Percentiles rank a stretch among this genome's conserved stretches.
Evolutionary conservation across 1,140 invertebrate species (phyloP).

Genomic region (Cyclina sinensis): DNA sequence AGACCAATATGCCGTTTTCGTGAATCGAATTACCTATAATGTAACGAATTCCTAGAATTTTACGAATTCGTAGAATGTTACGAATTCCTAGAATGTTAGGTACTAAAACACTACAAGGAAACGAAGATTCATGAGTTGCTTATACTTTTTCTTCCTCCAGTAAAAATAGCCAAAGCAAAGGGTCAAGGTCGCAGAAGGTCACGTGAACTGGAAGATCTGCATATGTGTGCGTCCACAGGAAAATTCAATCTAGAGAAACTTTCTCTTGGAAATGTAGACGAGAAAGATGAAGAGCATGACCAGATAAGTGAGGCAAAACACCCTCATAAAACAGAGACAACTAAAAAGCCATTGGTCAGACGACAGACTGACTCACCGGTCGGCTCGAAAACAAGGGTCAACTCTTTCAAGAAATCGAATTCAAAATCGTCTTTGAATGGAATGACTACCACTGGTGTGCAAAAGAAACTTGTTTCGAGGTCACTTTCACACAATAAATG

Average conservation of each 20-base stretch:
- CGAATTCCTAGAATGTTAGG: no score
- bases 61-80: no score
- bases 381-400: not conserved
- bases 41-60: no score
- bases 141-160: no score
- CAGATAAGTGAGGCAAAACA: not conserved
- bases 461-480: not conserved
- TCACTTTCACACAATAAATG: conserved; percentile 38
- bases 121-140: no score
- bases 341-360: conserved; percentile 22
- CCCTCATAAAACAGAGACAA: not conserved
- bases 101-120: no score
- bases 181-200: conserved; percentile 59
- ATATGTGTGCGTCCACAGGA: conserved; percentile 58
- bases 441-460: not conserved
- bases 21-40: no score
- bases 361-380: conserved; percentile 26
- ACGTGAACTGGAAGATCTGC: conserved; percentile 60
- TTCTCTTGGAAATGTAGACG: not conserved
- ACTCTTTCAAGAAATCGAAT: conserved; percentile 16
- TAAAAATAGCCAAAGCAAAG: conserved; percentile 41
- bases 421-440: not conserved
- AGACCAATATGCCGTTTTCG: no score
- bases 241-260: conserved; percentile 49
- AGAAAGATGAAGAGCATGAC: conserved; percentile 2